Conservation (phyloP, 2,888 invertebrate genomes). For the Latrodectus elegans region DNA sequence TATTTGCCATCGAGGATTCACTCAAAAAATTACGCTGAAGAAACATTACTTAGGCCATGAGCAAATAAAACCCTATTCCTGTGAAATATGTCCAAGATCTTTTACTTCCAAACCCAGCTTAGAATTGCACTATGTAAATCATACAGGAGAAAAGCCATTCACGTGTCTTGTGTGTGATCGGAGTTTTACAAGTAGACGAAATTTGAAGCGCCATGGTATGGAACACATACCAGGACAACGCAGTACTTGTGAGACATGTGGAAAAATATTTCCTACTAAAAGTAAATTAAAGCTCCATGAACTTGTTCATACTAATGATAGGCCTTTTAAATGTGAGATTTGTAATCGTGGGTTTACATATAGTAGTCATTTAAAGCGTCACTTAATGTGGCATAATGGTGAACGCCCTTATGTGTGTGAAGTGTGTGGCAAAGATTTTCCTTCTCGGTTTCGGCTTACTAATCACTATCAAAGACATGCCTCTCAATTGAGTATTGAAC, state of each 20-base stretch:
- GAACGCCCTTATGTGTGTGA: conserved; percentile 51
- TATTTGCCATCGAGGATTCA: conserved; percentile 43
- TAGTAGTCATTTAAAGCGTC: conserved; percentile 59
- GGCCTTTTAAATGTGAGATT: conserved; percentile 47
- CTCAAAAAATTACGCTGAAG: conserved; percentile 52
- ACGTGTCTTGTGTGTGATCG: conserved; percentile 44
- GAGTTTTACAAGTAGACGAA: conserved; percentile 26
- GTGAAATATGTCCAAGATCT: conserved; percentile 33
- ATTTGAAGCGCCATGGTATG: conserved; percentile 50
- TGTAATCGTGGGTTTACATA: conserved; percentile 59
- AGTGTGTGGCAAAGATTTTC: conserved; percentile 33
- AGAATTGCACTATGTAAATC: conserved; percentile 24
- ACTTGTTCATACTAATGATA: conserved; percentile 48
- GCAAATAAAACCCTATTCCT: conserved; percentile 49
- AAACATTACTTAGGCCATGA: conserved; percentile 53
- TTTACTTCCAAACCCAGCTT: conserved; percentile 41
- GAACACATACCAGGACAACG: conserved; percentile 58
- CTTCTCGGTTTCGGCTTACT: conserved; percentile 32
- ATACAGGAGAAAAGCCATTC: conserved; percentile 48
- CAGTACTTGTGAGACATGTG: conserved; percentile 53
- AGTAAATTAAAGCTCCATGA: conserved; percentile 41
- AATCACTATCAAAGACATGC: conserved; percentile 34
- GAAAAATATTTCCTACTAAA: conserved; percentile 54
- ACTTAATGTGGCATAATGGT: conserved; percentile 42
- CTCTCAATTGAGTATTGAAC: background rate